Conservation (phyloP, 2,888 invertebrate genomes). For the Drosophila mimetica region DNA sequence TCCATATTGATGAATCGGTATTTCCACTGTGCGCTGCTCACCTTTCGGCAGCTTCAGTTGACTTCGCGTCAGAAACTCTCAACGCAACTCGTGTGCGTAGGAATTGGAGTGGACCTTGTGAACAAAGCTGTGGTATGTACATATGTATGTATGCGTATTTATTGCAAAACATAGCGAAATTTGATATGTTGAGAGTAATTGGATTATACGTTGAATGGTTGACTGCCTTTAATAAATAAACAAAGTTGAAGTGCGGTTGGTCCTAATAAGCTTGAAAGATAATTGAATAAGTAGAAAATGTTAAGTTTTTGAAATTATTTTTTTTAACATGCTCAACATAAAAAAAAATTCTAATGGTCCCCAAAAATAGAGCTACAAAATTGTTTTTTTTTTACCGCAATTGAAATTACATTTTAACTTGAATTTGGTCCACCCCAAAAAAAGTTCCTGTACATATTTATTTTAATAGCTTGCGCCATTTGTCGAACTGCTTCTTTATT, state of each 20-base stretch:
- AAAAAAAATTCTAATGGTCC: neutral
- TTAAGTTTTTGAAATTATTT: neutral
- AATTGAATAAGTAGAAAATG: too few relatives aligned
- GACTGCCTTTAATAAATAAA: neutral
- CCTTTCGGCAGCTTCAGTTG: slow-evolving; percentile 31
- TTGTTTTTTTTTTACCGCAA: neutral
- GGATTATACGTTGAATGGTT: neutral
- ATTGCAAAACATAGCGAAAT: neutral
- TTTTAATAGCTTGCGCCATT: slow-evolving; percentile 50
- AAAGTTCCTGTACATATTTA: slow-evolving; percentile 32
- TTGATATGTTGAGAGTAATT: slow-evolving; percentile 1
- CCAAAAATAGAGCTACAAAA: slow-evolving; percentile 1
- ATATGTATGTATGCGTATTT: too few relatives aligned
- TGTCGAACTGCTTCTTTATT: slow-evolving; percentile 48
- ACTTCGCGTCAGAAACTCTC: slow-evolving; percentile 38
- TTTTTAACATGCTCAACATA: neutral
- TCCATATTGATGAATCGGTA: neutral
- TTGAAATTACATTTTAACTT: too few relatives aligned
- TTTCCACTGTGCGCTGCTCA: slow-evolving; percentile 6
- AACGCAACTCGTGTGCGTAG: slow-evolving; percentile 17
- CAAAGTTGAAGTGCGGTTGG: neutral
- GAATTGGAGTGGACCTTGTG: slow-evolving; percentile 40
- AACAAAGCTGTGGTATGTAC: neutral
- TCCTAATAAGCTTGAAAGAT: neutral
- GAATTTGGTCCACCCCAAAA: slow-evolving; percentile 27